These are phyloP conservation scores for Enteromius afrohamiltoni DNA, from an alignment of 2,797 vertebrate species.

Conservation along the genomic window DNA sequence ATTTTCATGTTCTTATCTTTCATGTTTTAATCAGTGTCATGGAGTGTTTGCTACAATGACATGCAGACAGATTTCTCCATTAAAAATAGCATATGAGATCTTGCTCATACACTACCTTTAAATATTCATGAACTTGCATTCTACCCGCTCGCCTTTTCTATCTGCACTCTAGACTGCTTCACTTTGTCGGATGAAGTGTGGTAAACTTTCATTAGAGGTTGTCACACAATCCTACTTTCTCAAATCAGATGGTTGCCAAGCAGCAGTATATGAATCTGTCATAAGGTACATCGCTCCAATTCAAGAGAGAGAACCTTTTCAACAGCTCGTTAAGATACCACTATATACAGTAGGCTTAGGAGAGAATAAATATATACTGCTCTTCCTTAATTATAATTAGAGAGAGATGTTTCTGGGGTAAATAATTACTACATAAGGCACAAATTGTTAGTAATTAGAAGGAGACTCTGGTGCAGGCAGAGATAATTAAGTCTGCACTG, in stretches of 20 bases:
- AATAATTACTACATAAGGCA: constrained; percentile 75
- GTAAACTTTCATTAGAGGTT: constrained; percentile 26
- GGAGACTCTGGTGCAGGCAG: constrained; percentile 70
- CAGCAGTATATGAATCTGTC: constrained; percentile 1
- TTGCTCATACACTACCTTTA: not conserved
- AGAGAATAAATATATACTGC: constrained; percentile 40
- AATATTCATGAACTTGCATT: constrained; percentile 25
- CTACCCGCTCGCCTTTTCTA: not conserved
- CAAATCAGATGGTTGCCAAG: constrained; percentile 35
- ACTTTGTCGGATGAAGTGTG: not conserved
- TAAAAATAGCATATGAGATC: not conserved
- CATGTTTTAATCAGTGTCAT: not conserved
- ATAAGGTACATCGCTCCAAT: not conserved
- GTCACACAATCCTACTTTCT: constrained; percentile 5
- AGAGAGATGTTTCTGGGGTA: constrained; percentile 57
- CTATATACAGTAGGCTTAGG: constrained; percentile 14
- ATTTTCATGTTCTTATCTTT: not conserved
- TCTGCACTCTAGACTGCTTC: not conserved
- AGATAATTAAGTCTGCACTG: constrained; percentile 74
- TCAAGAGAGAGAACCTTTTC: constrained; percentile 3
- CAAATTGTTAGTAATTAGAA: constrained; percentile 79
- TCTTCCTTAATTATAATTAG: constrained; percentile 52
- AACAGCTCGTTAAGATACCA: constrained; percentile 7
- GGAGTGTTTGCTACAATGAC: too few species aligned
- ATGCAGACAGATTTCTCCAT: constrained; percentile 8